Evolutionary conservation across 2,888 invertebrate genomes (phyloP).

Genomic region (Drosophila fungiperda): DNA sequence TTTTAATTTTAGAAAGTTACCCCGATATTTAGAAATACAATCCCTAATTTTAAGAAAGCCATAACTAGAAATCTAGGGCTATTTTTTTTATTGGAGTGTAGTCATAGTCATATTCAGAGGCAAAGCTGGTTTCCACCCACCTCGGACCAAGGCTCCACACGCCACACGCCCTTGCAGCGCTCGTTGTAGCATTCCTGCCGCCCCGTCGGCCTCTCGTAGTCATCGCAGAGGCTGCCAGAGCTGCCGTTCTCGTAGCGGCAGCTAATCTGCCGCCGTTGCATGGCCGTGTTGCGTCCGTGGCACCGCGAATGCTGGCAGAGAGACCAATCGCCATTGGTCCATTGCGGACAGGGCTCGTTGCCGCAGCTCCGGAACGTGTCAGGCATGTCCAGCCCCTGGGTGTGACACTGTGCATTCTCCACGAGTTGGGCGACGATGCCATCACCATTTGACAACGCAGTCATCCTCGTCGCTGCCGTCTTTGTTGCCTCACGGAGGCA

Average conservation of each 20-base stretch:
- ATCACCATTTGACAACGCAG: conserved; percentile 31
- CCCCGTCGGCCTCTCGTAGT: conserved; percentile 90
- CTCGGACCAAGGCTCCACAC: conserved; percentile 96
- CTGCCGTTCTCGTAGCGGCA: conserved; percentile 86
- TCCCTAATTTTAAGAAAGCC: not conserved
- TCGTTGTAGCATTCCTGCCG: conserved; percentile 92
- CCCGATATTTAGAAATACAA: not conserved
- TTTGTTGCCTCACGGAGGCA: conserved; percentile 70
- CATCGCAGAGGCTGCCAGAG: conserved; percentile 87
- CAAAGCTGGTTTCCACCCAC: conserved; percentile 86
- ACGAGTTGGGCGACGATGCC: conserved; percentile 83
- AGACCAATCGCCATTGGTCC: conserved; percentile 90
- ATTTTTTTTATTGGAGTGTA: not conserved
- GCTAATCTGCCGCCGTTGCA: conserved; percentile 89
- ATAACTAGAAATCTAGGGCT: not conserved
- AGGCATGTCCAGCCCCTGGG: conserved; percentile 89
- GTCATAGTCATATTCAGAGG: not conserved
- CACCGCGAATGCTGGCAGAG: conserved; percentile 90
- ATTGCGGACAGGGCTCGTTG: conserved; percentile 89
- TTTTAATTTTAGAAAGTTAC: not conserved
- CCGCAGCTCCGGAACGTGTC: conserved; percentile 89
- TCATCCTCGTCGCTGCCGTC: conserved; percentile 9
- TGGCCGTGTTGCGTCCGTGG: conserved; percentile 91
- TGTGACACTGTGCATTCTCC: conserved; percentile 89
- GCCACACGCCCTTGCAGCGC: conserved; percentile 96